Evolutionary conservation across 2,888 invertebrate species (phyloP).

Genomic region (Eulithis prunata): DNA sequence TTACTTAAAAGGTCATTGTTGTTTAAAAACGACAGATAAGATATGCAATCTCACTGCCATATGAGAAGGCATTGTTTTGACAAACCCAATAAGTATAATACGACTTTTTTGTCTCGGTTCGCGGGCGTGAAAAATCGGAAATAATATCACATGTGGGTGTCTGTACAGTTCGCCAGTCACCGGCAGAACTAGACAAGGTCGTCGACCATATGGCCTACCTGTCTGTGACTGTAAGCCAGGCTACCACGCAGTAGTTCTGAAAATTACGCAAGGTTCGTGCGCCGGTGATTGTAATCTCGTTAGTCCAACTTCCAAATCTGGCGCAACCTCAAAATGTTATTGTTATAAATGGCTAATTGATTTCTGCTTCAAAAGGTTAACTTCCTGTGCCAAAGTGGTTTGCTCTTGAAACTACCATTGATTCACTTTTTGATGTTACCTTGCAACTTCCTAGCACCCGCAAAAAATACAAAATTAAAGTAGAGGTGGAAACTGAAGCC

Average conservation of each 20-base stretch:
- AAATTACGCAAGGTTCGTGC: constrained; percentile 52
- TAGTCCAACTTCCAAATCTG: constrained; percentile 41
- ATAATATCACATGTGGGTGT: constrained; percentile 62
- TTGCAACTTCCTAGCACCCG: constrained; percentile 53
- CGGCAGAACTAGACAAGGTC: constrained; percentile 63
- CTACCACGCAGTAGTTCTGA: constrained; percentile 49
- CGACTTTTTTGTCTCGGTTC: constrained; percentile 33
- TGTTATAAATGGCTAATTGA: constrained; percentile 35
- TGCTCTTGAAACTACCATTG: constrained; percentile 49
- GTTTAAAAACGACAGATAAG: constrained; percentile 50
- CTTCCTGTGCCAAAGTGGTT: constrained; percentile 58
- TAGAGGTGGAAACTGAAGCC: constrained; percentile 28
- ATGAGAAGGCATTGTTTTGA: constrained; percentile 41
- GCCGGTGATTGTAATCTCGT: constrained; percentile 45
- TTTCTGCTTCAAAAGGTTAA: constrained; percentile 36
- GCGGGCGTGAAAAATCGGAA: constrained; percentile 57
- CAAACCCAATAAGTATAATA: constrained; percentile 33
- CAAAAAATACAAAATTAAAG: constrained; percentile 46
- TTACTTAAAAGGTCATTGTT: constrained; percentile 51
- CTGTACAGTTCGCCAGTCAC: constrained; percentile 64
- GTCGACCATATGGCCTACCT: constrained; percentile 74
- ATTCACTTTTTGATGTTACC: constrained; percentile 40
- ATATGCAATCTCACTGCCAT: constrained; percentile 42
- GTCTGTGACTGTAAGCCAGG: constrained; percentile 48
- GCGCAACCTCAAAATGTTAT: constrained; percentile 44